phyloP scores from a whole-genome alignment of 2,797 vertebrate genomes.

The Antennarius maculatus region DNA sequence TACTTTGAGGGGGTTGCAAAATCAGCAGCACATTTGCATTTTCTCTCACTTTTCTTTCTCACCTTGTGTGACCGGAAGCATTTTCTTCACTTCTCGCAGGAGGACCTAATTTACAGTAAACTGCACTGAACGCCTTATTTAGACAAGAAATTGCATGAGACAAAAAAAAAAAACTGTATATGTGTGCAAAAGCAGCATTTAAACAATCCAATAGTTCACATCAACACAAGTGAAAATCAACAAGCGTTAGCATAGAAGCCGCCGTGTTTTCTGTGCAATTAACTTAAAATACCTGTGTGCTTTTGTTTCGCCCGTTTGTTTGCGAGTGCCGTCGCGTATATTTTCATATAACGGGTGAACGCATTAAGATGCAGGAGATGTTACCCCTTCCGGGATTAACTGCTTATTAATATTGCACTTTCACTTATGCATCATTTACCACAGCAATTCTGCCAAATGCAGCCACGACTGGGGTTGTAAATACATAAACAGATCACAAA shows the following conservation, averaged over 20 bases:
- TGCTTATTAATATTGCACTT: constrained; percentile 69
- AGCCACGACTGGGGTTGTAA: constrained; percentile 43
- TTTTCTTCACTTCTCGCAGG: constrained; percentile 26
- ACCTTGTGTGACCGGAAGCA: constrained; percentile 37
- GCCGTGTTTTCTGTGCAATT: neutral
- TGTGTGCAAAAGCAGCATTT: constrained; percentile 10
- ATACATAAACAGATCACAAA: constrained; percentile 57
- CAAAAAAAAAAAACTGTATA: neutral
- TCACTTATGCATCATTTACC: constrained; percentile 67
- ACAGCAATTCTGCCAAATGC: constrained; percentile 54
- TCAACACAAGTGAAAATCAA: too few species aligned
- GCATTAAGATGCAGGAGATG: constrained; percentile 61
- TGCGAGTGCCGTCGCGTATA: neutral
- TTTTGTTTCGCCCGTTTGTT: constrained; percentile 17
- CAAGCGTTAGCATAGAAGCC: too few species aligned
- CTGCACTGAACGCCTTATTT: constrained; percentile 19
- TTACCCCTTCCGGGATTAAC: constrained; percentile 51
- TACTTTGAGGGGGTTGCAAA: constrained; percentile 56
- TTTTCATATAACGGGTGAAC: constrained; percentile 23
- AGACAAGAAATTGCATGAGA: constrained; percentile 4
- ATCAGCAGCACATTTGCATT: constrained; percentile 62
- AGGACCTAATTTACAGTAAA: constrained; percentile 35
- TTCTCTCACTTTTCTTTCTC: constrained; percentile 26
- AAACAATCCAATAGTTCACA: neutral
- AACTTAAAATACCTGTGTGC: neutral